Percentiles rank a stretch among this genome's conserved stretches.
These are phyloP conservation scores for Nyctibius grandis DNA, from an alignment of 2,797 vertebrate species.

Conservation along the genomic window DNA sequence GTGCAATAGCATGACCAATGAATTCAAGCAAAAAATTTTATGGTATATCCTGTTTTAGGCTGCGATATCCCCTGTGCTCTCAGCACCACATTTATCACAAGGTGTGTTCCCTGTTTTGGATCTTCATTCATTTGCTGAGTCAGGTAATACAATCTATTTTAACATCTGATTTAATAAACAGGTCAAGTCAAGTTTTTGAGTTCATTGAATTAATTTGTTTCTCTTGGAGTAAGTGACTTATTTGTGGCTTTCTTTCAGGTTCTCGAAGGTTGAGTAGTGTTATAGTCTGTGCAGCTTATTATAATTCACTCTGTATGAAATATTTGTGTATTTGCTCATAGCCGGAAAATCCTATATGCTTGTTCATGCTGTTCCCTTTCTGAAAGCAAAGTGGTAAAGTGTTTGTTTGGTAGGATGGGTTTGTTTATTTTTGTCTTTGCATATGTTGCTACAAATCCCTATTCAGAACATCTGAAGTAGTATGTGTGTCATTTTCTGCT, in stretches of 20 bases:
- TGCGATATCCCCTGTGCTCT: slow-evolving; percentile 50
- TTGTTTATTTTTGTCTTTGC: not conserved
- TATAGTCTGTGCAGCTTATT: not conserved
- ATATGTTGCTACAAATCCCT: not conserved
- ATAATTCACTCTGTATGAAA: not conserved
- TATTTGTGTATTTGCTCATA: not conserved
- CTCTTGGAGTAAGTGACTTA: not conserved
- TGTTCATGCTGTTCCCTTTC: not conserved
- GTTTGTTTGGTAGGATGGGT: not conserved
- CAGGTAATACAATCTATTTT: slow-evolving; percentile 75
- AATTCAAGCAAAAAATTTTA: not conserved
- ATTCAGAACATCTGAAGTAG: not conserved
- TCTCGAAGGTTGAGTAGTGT: not conserved
- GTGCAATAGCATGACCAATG: not conserved
- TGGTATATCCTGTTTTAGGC: slow-evolving; percentile 58
- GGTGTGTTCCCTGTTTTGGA: slow-evolving; percentile 78
- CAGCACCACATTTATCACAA: slow-evolving; percentile 80
- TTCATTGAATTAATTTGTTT: not conserved
- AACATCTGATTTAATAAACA: not conserved
- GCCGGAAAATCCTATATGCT: not conserved
- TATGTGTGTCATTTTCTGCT: not conserved
- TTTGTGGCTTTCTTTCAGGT: not conserved
- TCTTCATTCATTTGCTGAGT: slow-evolving; percentile 82
- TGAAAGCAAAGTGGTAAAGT: not conserved
- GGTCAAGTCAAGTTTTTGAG: not conserved